Conservation (phyloP, 2,113 vertebrate species). For the Coptodon rendalli region DNA sequence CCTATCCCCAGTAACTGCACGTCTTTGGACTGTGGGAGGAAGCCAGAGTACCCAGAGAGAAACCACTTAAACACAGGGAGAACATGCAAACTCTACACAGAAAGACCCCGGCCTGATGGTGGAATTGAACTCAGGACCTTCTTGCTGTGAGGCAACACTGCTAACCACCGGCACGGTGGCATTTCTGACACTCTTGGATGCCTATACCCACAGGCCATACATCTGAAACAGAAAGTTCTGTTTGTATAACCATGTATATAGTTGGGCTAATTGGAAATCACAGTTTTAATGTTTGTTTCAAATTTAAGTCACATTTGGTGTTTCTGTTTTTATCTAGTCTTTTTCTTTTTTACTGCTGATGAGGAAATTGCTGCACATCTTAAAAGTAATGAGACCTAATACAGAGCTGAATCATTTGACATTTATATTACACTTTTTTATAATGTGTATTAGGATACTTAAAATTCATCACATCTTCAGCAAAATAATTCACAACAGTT, state of each 20-base stretch:
- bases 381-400: not conserved
- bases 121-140: not conserved
- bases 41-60: not conserved
- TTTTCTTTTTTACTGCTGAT: not conserved
- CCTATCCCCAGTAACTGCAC: not conserved
- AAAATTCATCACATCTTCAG: not conserved
- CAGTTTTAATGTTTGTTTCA: not conserved
- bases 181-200: not conserved
- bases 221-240: not conserved
- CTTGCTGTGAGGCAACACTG: not conserved
- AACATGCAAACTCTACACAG: not conserved
- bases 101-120: not conserved
- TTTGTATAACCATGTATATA: not conserved
- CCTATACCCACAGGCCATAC: not conserved
- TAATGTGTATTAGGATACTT: rapidly evolving
- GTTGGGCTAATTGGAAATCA: not conserved
- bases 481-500: not conserved
- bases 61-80: not conserved
- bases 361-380: not conserved
- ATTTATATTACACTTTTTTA: not conserved
- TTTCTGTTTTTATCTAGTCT: not conserved
- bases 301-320: not conserved
- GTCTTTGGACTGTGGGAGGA: not conserved
- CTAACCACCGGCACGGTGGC: not conserved
- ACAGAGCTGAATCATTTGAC: not conserved